A percentile compares a stretch with the other conserved stretches of the same genome.
phyloP scores from a whole-genome alignment of 2,888 invertebrate genomes.

The Drosophila austrosaltans region DNA sequence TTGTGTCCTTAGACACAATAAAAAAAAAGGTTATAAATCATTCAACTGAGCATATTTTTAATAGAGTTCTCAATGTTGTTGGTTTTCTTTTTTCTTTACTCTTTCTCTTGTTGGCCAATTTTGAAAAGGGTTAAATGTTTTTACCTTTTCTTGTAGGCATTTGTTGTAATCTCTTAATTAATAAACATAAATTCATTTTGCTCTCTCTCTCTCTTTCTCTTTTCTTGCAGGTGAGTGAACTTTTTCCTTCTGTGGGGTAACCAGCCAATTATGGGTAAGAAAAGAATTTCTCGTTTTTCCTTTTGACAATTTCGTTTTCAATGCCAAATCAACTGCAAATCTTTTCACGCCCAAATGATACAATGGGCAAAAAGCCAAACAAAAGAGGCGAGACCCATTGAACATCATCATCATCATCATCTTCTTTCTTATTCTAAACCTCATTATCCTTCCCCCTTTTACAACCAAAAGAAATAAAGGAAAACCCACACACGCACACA shows the following conservation, averaged over 20 bases:
- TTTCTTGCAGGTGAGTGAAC: conserved; percentile 60
- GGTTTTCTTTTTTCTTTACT: conserved; percentile 23
- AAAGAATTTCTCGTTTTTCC: background rate
- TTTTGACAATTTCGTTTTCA: conserved; percentile 6
- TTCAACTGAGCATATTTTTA: conserved; percentile 70
- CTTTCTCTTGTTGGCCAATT: conserved; percentile 30
- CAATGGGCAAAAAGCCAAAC: conserved; percentile 40
- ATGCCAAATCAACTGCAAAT: conserved; percentile 46
- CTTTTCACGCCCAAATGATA: conserved; percentile 50
- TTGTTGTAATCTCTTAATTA: conserved; percentile 67
- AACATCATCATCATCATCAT: conserved; percentile 44
- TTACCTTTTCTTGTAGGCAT: conserved; percentile 4
- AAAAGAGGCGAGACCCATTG: conserved; percentile 57
- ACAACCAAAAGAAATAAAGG: too few species aligned
- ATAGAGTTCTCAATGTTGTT: conserved; percentile 70
- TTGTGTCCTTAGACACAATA: conserved; percentile 36
- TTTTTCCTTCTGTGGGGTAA: background rate
- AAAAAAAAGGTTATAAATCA: conserved; percentile 72
- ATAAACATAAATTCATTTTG: conserved; percentile 55
- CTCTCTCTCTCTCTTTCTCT: conserved; percentile 27
- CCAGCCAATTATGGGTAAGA: conserved; percentile 7
- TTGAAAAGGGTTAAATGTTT: conserved; percentile 63
- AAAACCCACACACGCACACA: too few species aligned
- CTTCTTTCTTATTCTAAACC: background rate
- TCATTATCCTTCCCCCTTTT: conserved; percentile 7